These are phyloP conservation scores for Myotis brandtii DNA, from an alignment of 2,113 vertebrate genomes.

Conservation along the genomic window DNA sequence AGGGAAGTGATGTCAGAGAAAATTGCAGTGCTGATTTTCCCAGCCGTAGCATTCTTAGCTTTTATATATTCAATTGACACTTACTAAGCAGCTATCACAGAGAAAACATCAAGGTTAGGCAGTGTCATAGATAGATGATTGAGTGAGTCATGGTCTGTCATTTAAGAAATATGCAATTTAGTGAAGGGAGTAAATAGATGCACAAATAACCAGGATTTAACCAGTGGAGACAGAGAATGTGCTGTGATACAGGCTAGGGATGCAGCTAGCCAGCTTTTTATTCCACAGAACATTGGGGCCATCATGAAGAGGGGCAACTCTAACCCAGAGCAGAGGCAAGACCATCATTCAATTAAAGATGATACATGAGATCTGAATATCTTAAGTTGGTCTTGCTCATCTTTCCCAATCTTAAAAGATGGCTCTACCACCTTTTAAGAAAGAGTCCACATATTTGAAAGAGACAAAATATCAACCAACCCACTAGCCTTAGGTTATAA, in stretches of 20 bases:
- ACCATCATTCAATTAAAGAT: background rate
- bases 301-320: accelerated
- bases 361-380: background rate
- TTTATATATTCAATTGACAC: constrained; percentile 40
- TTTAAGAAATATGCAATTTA: background rate
- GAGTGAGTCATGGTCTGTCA: background rate
- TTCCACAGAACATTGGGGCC: background rate
- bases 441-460: background rate
- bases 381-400: background rate
- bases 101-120: background rate
- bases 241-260: accelerated
- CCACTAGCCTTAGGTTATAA: background rate
- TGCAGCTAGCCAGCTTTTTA: background rate
- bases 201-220: background rate
- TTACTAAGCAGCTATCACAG: background rate
- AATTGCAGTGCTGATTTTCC: background rate
- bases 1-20: constrained; percentile 33
- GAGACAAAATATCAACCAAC: background rate
- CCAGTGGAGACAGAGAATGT: background rate
- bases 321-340: background rate
- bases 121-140: background rate
- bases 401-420: background rate
- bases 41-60: background rate
- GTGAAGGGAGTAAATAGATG: background rate
- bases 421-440: background rate